Percentiles rank a stretch among this genome's conserved stretches.
phyloP scores from a whole-genome alignment of 1,140 invertebrate genomes.

The Penaeus japonicus region DNA sequence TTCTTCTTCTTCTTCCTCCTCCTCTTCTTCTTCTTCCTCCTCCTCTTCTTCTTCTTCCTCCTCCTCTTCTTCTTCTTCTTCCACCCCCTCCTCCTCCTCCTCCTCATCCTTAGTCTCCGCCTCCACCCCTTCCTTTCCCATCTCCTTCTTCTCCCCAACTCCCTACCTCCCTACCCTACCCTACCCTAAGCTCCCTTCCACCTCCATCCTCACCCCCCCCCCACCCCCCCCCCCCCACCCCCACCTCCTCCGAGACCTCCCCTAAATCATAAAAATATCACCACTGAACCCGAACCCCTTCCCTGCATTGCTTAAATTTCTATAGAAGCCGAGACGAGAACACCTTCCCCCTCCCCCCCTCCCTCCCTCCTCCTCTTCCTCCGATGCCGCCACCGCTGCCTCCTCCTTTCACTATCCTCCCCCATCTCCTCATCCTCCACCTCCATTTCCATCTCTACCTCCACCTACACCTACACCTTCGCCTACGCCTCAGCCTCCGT shows the following conservation, averaged over 20 bases:
- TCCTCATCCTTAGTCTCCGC: background rate
- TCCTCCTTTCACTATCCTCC: no score
- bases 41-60: background rate
- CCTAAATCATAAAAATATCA: constrained; percentile 38
- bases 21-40: background rate
- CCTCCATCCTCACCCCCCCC: background rate
- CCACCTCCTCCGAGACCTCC: background rate
- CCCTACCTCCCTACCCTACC: background rate
- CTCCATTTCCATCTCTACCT: no score
- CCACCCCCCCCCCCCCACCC: background rate
- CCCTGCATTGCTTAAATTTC: constrained; percentile 42
- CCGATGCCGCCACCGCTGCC: no score
- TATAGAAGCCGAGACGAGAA: constrained; percentile 25
- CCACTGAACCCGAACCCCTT: constrained; percentile 10
- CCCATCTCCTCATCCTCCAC: no score
- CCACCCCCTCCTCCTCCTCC: background rate
- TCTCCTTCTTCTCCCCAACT: background rate
- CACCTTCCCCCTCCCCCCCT: background rate
- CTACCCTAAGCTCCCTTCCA: no score
- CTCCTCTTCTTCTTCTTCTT: background rate
- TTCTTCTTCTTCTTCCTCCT: background rate
- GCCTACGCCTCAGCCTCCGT: no score
- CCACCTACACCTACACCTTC: no score
- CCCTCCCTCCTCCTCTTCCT: no score
- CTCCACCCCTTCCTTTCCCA: background rate